Evolutionary conservation across 37 sponge, comb jelly and placozoan species (phyloP).

Genomic region (Ianthella basta): DNA sequence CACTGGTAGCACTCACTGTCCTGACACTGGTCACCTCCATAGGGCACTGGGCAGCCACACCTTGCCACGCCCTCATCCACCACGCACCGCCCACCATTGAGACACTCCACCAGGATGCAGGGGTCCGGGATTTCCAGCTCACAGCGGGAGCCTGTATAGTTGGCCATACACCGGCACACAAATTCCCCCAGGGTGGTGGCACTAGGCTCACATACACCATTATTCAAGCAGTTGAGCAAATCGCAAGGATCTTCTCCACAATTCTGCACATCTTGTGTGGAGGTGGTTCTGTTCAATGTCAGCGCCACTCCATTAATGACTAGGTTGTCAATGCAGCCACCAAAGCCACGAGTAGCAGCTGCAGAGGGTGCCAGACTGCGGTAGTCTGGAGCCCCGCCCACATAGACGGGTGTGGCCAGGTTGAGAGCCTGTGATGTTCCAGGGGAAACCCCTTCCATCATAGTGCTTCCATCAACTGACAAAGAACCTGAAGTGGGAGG

Average conservation of each 20-base stretch:
- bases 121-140: conserved; percentile 22
- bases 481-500: not conserved
- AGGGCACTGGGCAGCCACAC: conserved; percentile 20
- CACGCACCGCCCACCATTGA: conserved; percentile 47
- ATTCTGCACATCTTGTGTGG: not conserved
- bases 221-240: conserved; percentile 43
- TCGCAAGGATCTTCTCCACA: conserved; percentile 21
- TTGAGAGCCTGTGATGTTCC: conserved; percentile 40
- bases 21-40: conserved; percentile 3
- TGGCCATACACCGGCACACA: conserved; percentile 12
- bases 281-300: not conserved
- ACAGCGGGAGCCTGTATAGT: conserved; percentile 42
- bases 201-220: conserved; percentile 37
- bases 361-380: conserved; percentile 2
- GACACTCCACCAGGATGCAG: conserved; percentile 9
- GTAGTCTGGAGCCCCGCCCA: conserved; percentile 45
- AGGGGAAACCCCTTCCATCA: conserved; percentile 41
- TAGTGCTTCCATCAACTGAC: conserved; percentile 33
- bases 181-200: not conserved
- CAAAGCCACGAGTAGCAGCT: conserved; percentile 10
- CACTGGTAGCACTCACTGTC: not conserved
- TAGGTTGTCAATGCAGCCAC: conserved; percentile 60
- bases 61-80: not conserved
- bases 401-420: conserved; percentile 35
- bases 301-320: conserved; percentile 13